These are phyloP conservation scores for Plectrocnemia conspersa DNA, from an alignment of 1,140 invertebrate species.

Conservation along the genomic window DNA sequence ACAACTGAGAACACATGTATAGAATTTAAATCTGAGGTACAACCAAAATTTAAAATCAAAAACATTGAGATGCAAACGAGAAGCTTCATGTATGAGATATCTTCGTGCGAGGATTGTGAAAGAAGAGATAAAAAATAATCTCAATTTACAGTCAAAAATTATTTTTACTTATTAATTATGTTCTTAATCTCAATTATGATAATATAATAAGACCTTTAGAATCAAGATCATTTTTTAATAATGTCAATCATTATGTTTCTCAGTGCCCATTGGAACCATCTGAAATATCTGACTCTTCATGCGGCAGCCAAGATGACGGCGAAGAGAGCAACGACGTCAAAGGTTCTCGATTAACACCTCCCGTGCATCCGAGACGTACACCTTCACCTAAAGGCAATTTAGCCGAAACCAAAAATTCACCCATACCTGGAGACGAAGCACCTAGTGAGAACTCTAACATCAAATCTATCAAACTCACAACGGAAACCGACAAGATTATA, in stretches of 20 bases:
- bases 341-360: slow-evolving; percentile 5
- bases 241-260: not conserved
- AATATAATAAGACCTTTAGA: no score
- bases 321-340: slow-evolving; percentile 25
- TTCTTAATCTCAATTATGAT: no score
- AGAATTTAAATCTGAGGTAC: no score
- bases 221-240: no score
- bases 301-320: slow-evolving; percentile 43
- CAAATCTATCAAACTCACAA: not conserved
- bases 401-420: not conserved
- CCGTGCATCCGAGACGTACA: slow-evolving; percentile 1
- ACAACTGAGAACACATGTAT: no score
- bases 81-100: no score
- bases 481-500: slow-evolving; percentile 1
- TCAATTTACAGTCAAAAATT: no score
- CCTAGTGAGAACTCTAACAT: slow-evolving; percentile 13
- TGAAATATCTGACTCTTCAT: slow-evolving; percentile 43
- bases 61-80: no score
- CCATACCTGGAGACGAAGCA: slow-evolving; percentile 2
- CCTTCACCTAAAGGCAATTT: slow-evolving; percentile 7
- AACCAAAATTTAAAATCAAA: no score
- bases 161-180: no score
- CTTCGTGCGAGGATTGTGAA: no score
- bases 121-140: no score
- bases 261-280: slow-evolving; percentile 43